phyloP scores from a whole-genome alignment of 2,113 vertebrate genomes.

The Picathartes gymnocephalus region DNA sequence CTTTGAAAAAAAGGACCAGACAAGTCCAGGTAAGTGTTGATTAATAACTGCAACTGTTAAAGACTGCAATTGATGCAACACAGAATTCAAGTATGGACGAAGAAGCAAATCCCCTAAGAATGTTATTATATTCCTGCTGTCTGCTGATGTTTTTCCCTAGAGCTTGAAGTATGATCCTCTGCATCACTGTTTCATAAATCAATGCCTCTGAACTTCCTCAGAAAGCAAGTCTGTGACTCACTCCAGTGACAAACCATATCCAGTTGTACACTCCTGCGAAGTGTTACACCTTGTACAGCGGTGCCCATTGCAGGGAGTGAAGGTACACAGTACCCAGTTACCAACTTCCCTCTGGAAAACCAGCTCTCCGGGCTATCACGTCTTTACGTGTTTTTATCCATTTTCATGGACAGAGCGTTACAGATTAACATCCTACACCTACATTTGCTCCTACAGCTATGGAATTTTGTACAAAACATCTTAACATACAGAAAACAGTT shows the following conservation, averaged over 20 bases:
- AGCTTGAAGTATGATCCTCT: background rate
- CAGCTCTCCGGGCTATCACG: rapidly evolving
- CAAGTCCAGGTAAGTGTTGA: background rate
- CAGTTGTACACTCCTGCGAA: background rate
- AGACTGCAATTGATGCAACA: background rate
- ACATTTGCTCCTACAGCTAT: background rate
- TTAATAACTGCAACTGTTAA: background rate
- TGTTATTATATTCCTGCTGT: background rate
- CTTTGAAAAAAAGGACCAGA: background rate
- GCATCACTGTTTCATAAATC: background rate
- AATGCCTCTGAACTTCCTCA: background rate
- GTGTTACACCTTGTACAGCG: background rate
- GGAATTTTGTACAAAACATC: background rate
- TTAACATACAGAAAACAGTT: background rate
- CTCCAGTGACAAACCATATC: background rate
- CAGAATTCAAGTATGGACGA: background rate
- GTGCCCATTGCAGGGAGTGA: background rate
- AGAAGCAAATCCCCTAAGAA: background rate
- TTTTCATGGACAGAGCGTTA: background rate
- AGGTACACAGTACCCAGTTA: background rate
- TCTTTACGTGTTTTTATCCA: background rate
- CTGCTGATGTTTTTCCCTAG: background rate
- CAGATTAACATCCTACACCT: background rate
- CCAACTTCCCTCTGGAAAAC: background rate
- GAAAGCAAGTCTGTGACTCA: background rate